These are phyloP conservation scores for Synergus umbraculus DNA, from an alignment of 2,888 invertebrate genomes.

Conservation along the genomic window DNA sequence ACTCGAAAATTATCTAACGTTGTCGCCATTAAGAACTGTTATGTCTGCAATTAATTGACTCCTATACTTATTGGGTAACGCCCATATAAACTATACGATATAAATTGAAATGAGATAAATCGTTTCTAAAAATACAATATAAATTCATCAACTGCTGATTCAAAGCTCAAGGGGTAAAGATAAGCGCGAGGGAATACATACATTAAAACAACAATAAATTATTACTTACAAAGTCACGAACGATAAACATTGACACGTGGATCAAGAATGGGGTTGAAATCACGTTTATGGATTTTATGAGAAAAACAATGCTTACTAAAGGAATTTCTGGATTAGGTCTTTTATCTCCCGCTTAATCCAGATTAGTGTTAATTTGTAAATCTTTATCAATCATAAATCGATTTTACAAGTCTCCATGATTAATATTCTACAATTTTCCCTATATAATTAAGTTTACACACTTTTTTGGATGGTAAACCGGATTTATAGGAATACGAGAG, in stretches of 20 bases:
- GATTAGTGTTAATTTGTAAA: neutral
- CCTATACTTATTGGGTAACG: constrained; percentile 38
- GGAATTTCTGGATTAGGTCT: neutral
- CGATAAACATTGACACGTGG: neutral
- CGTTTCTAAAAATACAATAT: constrained; percentile 24
- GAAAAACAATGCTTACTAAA: neutral
- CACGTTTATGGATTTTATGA: neutral
- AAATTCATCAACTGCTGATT: constrained; percentile 23
- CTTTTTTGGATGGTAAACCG: neutral
- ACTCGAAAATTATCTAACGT: neutral
- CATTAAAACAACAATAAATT: constrained; percentile 25
- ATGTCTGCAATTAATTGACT: constrained; percentile 12
- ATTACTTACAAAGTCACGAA: neutral
- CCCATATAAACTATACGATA: constrained; percentile 37
- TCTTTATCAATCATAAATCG: too few species aligned
- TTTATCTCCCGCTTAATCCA: neutral
- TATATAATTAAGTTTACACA: neutral
- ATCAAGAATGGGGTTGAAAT: neutral
- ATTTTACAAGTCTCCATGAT: too few species aligned
- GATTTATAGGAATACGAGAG: neutral
- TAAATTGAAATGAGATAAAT: constrained; percentile 6
- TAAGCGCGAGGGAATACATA: constrained; percentile 36
- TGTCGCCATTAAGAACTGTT: constrained; percentile 19
- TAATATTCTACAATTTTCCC: neutral
- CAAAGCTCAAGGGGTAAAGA: constrained; percentile 40